phyloP scores from a whole-genome alignment of 2,888 invertebrate genomes.

The Tenthredo mesomela region DNA sequence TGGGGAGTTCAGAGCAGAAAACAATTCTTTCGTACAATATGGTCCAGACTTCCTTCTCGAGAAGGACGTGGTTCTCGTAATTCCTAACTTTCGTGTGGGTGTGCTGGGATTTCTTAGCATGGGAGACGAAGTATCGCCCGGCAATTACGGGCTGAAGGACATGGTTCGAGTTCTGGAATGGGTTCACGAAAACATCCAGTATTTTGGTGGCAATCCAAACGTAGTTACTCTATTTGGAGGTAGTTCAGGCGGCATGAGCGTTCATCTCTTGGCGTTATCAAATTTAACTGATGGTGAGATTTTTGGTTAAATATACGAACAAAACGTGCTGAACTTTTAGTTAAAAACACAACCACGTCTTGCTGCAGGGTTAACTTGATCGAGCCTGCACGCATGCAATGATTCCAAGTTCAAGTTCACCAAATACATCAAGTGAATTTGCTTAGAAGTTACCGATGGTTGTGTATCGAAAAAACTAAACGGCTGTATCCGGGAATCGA shows the following conservation, averaged over 20 bases:
- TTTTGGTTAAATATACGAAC: background rate
- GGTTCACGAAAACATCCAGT: background rate
- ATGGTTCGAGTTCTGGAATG: background rate
- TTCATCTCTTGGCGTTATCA: background rate
- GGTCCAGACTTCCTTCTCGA: conserved; percentile 5
- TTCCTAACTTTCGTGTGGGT: conserved; percentile 5
- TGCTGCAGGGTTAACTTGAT: too few species aligned
- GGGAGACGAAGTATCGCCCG: conserved; percentile 12
- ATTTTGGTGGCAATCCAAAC: background rate
- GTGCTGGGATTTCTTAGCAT: conserved; percentile 3
- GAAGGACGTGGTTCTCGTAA: conserved; percentile 9
- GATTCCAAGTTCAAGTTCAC: too few species aligned
- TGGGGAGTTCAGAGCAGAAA: background rate
- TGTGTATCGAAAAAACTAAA: too few species aligned
- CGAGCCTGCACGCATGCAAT: too few species aligned
- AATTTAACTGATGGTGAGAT: conserved; percentile 9
- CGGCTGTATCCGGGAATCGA: too few species aligned
- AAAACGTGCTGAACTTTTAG: background rate
- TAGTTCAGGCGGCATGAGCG: background rate
- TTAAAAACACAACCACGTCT: background rate
- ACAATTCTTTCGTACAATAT: background rate
- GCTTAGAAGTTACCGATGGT: too few species aligned
- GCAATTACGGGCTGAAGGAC: background rate
- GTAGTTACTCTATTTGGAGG: background rate
- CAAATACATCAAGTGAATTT: too few species aligned